Evolutionary conservation across 2,888 invertebrate genomes (phyloP), one percentile per base, ranked within the genome.

Genomic region (Stegophylla sp.): DNA sequence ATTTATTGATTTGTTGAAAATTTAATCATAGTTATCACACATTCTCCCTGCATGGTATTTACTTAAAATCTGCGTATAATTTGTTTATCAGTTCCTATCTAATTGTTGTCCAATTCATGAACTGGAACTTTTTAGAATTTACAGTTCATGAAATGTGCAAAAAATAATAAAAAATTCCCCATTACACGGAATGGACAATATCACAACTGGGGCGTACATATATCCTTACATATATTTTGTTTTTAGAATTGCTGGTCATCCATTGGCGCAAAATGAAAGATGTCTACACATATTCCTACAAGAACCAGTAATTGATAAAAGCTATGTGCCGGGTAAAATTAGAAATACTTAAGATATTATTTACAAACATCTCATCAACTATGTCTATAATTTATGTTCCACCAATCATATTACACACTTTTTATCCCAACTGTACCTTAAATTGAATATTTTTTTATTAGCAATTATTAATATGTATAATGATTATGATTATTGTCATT

Each of bases 211-310:
- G n/a, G n/a, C n/a, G n/a, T n/a, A n/a, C n/a, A n/a, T n/a, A n/a
- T n/a, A n/a, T n/a, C 34, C 7, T 34, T 5, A 34, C 34, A 56
- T 26, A 1, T 34, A 34, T 72, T 34, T 67, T 74, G 82, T 83
- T 82, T 89, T 82, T 88, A 94, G 93, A 90, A 97, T 99, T 86
- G 98, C 98, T 74, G 98, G 98, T 82, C 98, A 99, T 88, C 98
- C 98, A 3, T 88, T 98, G 86, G 98, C 98, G 82, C 98, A 99
- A 89, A 98, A 98, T 87, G 98, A 99, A 89, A 91, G 96, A 86
- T 99, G 98, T 89, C 91, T 99, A 86, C 99, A 99, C 88, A 98
- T 99, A 95, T 99, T 99, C 89, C 91, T 99, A 83, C 98, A 98
- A 88, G 98, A 98, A 86, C 93, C 94, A 72, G 92, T 93, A 86